Evolutionary conservation across 2,888 invertebrate genomes (phyloP), one percentile per base, ranked within the genome.

Genomic region (Calliscelio sp.): DNA sequence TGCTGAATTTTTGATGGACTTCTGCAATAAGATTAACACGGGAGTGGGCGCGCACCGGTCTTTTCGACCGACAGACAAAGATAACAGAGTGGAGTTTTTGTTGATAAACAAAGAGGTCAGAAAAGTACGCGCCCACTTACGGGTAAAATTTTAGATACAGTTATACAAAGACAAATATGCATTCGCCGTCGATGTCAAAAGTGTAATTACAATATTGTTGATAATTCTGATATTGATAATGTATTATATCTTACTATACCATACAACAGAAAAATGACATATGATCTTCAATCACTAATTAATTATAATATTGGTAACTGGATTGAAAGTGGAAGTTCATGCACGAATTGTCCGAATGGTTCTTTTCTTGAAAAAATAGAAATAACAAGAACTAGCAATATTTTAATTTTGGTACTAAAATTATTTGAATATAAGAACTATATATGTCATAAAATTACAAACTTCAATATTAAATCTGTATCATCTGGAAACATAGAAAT

Each of bases 281-380:
- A 57, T 35, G 10, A 16, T 20, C 20, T 57, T 16, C 35, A 57
- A 20, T 16, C 6, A 8, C 16, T 57, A 57, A 57, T 57, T 57
- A 18, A 61, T 24, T n/a, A 11, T n/a, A 61, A 61, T 41, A 61
- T 24, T 22, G 24, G 24, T 14, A 22, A 41, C 3, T 41, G 41
- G 61, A 8, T 22, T 14, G 22, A 22, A 5, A 7, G 8, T 41
- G 61, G 22, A 4, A n/a, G 14, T 14, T 4, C 38, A n/a, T 61
- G 61, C 24, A 61, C 20, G 7, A 41, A 41, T 20, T 61, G 41
- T 61, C 1, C 5, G 32, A 41, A 1, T 24, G 24, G n/a, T 22
- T 14, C 24, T n/a, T 61, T 41, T 38, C 7, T 61, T 1, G 61
- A 38, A 22, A 61, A 41, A 41, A 41, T 61, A 22, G 61, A 61